Conservation (phyloP, 1,140 invertebrate species). For the Danaus plexippus region DNA sequence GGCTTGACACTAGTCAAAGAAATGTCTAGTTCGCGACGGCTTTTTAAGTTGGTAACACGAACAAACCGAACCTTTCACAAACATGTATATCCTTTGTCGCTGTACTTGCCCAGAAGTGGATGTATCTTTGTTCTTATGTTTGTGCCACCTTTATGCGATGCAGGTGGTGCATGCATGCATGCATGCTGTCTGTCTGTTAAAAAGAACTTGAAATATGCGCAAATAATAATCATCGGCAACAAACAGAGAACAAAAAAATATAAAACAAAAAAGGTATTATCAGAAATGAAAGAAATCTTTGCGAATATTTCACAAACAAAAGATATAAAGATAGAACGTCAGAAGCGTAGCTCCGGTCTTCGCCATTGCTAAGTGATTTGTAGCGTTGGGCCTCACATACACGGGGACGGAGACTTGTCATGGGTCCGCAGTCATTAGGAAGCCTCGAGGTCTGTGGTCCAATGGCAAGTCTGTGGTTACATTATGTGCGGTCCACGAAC, state of each 20-base stretch:
- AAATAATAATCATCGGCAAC: slow-evolving; percentile 14
- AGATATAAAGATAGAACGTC: slow-evolving; percentile 56
- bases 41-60: too few relatives aligned
- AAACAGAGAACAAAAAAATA: slow-evolving; percentile 8
- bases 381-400: slow-evolving; percentile 7
- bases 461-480: too few relatives aligned
- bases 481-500: too few relatives aligned
- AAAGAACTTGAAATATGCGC: slow-evolving; percentile 27
- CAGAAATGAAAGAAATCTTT: slow-evolving; percentile 17
- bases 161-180: slow-evolving; percentile 37
- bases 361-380: slow-evolving; percentile 50
- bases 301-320: slow-evolving; percentile 53
- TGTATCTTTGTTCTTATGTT: slow-evolving; percentile 55
- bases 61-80: too few relatives aligned
- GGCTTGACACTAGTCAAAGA: too few relatives aligned
- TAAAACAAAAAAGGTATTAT: slow-evolving; percentile 5
- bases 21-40: too few relatives aligned
- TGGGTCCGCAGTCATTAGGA: too few relatives aligned
- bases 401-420: neutral
- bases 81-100: slow-evolving; percentile 10
- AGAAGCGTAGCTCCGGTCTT: slow-evolving; percentile 61
- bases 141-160: slow-evolving; percentile 42
- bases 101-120: slow-evolving; percentile 63
- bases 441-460: too few relatives aligned
- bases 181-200: neutral